Evolutionary conservation across 1,140 invertebrate genomes (phyloP).

Genomic region (Drosophila miranda): DNA sequence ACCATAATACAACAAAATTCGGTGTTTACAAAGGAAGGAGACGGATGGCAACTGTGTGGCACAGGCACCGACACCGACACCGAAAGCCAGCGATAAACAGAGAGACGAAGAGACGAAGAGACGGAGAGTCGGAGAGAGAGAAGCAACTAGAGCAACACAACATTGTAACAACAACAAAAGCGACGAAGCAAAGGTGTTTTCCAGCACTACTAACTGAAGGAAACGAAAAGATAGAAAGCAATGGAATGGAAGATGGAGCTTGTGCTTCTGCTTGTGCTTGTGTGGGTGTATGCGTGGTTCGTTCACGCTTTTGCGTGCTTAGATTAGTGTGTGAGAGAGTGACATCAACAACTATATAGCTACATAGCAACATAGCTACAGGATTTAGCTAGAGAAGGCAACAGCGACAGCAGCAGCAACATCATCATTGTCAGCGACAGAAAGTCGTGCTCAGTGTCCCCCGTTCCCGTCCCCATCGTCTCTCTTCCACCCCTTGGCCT

Average conservation of each 20-base stretch:
- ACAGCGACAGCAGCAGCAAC: conserved; percentile 68
- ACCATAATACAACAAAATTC: conserved; percentile 26
- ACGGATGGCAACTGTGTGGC: conserved; percentile 7
- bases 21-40: conserved; percentile 30
- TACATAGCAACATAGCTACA: background rate
- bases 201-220: conserved; percentile 28
- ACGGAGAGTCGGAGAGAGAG: conserved; percentile 7
- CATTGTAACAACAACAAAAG: conserved; percentile 35
- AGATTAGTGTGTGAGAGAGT: conserved; percentile 41
- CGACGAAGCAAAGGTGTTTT: conserved; percentile 14
- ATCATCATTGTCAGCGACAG: conserved; percentile 79
- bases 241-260: background rate
- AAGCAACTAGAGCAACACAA: conserved; percentile 17
- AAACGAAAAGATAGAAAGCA: conserved; percentile 5
- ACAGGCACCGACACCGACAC: background rate
- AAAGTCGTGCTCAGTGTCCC: conserved; percentile 41
- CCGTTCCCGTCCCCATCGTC: conserved; percentile 11
- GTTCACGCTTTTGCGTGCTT: conserved; percentile 2
- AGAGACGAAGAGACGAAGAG: conserved; percentile 23
- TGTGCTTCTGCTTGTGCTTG: background rate
- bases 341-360: conserved; percentile 19
- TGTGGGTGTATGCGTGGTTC: conserved; percentile 35
- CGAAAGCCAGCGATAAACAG: background rate
- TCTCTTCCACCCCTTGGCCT: conserved; percentile 19
- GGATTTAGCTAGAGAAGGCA: conserved; percentile 15